Base-by-base conservation (phyloP, 2,797 vertebrate genomes). In the Lepus townsendii region DNA sequence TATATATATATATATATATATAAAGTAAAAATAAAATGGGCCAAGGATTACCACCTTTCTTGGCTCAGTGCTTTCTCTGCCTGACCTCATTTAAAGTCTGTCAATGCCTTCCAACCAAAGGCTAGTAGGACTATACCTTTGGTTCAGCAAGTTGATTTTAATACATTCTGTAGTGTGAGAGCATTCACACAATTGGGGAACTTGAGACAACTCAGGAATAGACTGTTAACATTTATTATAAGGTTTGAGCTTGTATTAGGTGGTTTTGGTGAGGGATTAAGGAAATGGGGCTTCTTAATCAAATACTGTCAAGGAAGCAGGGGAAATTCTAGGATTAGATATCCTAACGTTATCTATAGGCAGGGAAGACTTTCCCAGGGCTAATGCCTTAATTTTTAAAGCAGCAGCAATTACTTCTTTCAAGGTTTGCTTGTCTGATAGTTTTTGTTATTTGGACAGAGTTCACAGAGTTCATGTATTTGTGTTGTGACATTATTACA, bases 381-480 rank as follows among this genome's bases (percentile, higher is more conserved):
- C 7, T 50, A 65, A 63, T 7, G 60, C 22, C 72, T 0, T 69
- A 65, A 60, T 85, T 91, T 60, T 8, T 71, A 86, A 76, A 42
- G 30, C 77, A 91, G 30, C 5, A 32, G 4, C 20, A 32, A 20
- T 71, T 42, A 20, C n/a, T 83, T 16, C 16, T 84, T 47, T 30
- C 84, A 54, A n/a, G 65, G 14, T 52, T 72, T 76, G 35, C 11
- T 11, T 90, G 26, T 84, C 75, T 75, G 83, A 26, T 69, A 38
- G 17, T 89, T 75, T 95, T 94, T 86, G 42, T 83, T 69, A 50
- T 38, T 91, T 85, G 63, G 68, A 11, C 1, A 11, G 32, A 94
- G 68, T 85, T 90, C 17, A 80, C 68, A 57, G 16, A 57, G n/a
- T 35, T 85, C 88, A 54, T 38, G 13, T 38, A 10, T 79, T 38